These are phyloP conservation scores for Pherbina coryleti DNA, from an alignment of 2,888 invertebrate genomes.

Conservation along the genomic window DNA sequence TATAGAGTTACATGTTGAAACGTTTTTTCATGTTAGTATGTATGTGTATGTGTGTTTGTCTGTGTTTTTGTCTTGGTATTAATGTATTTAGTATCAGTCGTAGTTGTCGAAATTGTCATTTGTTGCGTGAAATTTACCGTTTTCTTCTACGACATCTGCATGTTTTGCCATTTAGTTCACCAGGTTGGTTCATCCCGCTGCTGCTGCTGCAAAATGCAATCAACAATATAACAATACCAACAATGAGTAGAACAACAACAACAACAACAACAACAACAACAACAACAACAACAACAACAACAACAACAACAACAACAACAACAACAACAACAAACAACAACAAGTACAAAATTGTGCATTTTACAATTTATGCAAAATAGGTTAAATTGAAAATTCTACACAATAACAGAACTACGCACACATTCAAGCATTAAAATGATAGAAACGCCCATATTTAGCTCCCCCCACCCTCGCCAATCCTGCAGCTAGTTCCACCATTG, in stretches of 20 bases:
- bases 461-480: neutral
- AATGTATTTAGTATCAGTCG: slow-evolving; percentile 51
- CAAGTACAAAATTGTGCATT: slow-evolving; percentile 27
- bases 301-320: slow-evolving; percentile 36
- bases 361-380: slow-evolving; percentile 63
- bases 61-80: slow-evolving; percentile 24
- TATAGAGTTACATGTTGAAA: too few species aligned
- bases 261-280: slow-evolving; percentile 49
- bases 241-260: neutral
- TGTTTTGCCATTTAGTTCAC: neutral
- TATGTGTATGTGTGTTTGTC: slow-evolving; percentile 24
- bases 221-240: slow-evolving; percentile 3
- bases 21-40: neutral
- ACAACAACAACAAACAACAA: slow-evolving; percentile 50
- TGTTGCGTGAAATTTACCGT: slow-evolving; percentile 61
- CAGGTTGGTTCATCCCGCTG: too few species aligned
- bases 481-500: neutral
- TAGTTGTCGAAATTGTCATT: slow-evolving; percentile 54
- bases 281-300: slow-evolving; percentile 40
- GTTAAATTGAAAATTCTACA: slow-evolving; percentile 55
- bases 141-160: slow-evolving; percentile 50
- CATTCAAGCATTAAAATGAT: neutral
- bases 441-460: neutral
- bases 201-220: slow-evolving; percentile 4
- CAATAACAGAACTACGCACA: neutral